Evolutionary conservation across 2,888 invertebrate genomes (phyloP), one percentile per base, ranked within the genome.

Genomic region (Microctonus aethiopoides): DNA sequence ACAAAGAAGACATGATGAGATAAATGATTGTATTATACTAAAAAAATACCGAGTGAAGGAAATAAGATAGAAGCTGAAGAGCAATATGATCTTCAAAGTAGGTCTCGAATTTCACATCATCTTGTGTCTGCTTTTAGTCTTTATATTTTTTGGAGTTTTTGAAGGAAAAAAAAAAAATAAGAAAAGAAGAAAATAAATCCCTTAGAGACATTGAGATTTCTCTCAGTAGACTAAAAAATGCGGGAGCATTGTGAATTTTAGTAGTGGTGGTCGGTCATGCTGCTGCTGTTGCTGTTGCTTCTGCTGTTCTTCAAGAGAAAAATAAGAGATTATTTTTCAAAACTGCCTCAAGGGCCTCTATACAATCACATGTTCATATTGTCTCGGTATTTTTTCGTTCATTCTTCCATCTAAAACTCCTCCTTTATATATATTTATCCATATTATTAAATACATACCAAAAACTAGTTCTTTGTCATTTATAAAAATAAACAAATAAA

Each of bases 171-270:
- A 36, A n/a, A n/a, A 13, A 41, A 5, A 41, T 5, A n/a, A 11
- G n/a, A 5, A 20, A 16, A 20, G 16, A 46, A 46, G 16, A 46
- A 46, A 16, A 4, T 7, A 7, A 29, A 29, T 29, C 29, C 59
- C 46, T 24, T 46, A 41, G 41, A 62, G 62, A 34, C 36, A 34
- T 54, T 54, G 54, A 22, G 11, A 60, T 22, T 36, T 29, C 11
- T 11, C 41, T 24, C 10, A 9, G 41, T 6, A 13, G 5, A 4
- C 7, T 16, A 46, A 46, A 16, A 62, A 46, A 46, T 52, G 56
- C 54, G 71, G 67, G 71, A 60, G 46, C 67, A 71, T 71, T 71
- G 67, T 71, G 39, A 71, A 16, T 6, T 46, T 46, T 7, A 46
- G 9, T 46, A 16, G 16, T 1, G n/a, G 36, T 36, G 36, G 7